Percentiles rank a stretch among this genome's conserved stretches.
Evolutionary conservation across 2,888 invertebrate genomes (phyloP).

Genomic region (Ceraclea dissimilis): DNA sequence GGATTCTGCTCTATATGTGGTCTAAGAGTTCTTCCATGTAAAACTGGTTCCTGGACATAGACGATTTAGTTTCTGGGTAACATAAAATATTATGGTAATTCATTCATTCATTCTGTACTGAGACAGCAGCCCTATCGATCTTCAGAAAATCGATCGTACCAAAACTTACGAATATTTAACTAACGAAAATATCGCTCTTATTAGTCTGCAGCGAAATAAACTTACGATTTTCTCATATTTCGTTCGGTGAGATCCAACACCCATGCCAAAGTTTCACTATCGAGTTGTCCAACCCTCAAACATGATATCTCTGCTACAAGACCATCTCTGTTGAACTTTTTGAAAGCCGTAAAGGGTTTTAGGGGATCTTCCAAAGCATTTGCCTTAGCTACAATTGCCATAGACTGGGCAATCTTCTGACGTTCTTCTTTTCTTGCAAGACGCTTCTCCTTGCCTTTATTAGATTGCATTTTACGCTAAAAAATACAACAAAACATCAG

Average conservation of each 20-base stretch:
- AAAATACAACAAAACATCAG: no score
- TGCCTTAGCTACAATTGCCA: constrained; percentile 53
- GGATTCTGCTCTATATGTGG: no score
- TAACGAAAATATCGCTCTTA: no score
- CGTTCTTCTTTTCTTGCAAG: constrained; percentile 54
- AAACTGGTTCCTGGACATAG: no score
- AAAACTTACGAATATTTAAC: no score
- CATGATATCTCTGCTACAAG: constrained; percentile 54
- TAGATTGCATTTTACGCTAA: constrained; percentile 27
- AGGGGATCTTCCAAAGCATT: constrained; percentile 53
- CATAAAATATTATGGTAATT: no score
- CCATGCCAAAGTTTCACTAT: constrained; percentile 55
- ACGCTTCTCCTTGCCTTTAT: constrained; percentile 56
- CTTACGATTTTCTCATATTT: constrained; percentile 74
- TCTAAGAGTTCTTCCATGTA: no score
- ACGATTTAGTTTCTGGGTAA: no score
- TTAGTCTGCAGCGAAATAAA: no score
- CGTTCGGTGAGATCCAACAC: constrained; percentile 65
- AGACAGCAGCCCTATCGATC: no score
- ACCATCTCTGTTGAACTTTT: constrained; percentile 54
- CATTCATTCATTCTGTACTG: no score
- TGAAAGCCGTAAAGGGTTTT: constrained; percentile 51
- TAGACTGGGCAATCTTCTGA: constrained; percentile 51
- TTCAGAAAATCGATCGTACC: no score
- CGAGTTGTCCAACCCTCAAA: constrained; percentile 49